A percentile compares a stretch with the other conserved stretches of the same genome.
Evolutionary conservation across 2,797 vertebrate species (phyloP).

Genomic region (Ceryle rudis): DNA sequence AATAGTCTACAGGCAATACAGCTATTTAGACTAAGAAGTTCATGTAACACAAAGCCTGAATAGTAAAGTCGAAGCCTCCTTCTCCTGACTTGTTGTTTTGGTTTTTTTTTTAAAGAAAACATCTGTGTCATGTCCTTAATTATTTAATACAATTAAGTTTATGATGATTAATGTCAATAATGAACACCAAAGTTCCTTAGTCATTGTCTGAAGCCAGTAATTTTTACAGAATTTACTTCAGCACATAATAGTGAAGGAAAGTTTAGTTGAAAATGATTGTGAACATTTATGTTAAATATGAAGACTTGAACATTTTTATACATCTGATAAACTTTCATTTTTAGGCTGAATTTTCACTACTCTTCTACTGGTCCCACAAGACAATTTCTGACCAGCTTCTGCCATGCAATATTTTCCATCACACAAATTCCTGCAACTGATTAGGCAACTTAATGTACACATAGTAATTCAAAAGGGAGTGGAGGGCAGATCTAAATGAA

Average conservation of each 20-base stretch:
- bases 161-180: background rate
- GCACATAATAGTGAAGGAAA: background rate
- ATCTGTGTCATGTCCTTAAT: background rate
- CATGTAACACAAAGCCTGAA: background rate
- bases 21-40: background rate
- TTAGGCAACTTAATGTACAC: background rate
- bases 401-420: background rate
- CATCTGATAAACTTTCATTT: background rate
- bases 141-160: background rate
- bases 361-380: background rate
- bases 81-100: too few relatives aligned
- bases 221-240: background rate
- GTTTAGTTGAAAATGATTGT: background rate
- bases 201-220: background rate
- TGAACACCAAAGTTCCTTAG: background rate
- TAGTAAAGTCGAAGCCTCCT: background rate
- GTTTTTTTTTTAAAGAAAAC: background rate
- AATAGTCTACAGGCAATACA: background rate
- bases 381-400: background rate
- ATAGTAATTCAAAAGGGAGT: background rate
- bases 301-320: background rate
- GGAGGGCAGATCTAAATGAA: background rate
- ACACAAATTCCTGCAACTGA: background rate
- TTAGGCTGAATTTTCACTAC: background rate
- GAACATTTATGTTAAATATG: background rate